Evolutionary conservation across 2,113 vertebrate species (phyloP).

Genomic region (human): GRCh38 chr21:34663501-34664000

Average conservation of each 20-base stretch:
- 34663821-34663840: not conserved
- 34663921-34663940: not conserved
- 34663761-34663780: not conserved
- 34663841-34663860: too few relatives aligned
- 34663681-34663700: not conserved
- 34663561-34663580: not conserved
- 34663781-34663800: not conserved
- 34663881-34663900: not conserved
- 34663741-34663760: not conserved
- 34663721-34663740: not conserved
- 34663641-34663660: not conserved
- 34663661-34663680: not conserved
- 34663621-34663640: not conserved
- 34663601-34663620: not conserved
- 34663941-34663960: not conserved
- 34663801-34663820: rapidly evolving
- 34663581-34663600: not conserved
- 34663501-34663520: not conserved
- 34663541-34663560: not conserved
- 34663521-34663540: not conserved
- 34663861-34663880: not conserved
- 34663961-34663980: not conserved
- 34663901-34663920: not conserved
- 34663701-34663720: not conserved
- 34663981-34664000: not conserved